A percentile compares a stretch with the other conserved stretches of the same genome.
Evolutionary conservation across 2,888 invertebrate genomes (phyloP).

Genomic region (Xanthorhoe spadicearia): DNA sequence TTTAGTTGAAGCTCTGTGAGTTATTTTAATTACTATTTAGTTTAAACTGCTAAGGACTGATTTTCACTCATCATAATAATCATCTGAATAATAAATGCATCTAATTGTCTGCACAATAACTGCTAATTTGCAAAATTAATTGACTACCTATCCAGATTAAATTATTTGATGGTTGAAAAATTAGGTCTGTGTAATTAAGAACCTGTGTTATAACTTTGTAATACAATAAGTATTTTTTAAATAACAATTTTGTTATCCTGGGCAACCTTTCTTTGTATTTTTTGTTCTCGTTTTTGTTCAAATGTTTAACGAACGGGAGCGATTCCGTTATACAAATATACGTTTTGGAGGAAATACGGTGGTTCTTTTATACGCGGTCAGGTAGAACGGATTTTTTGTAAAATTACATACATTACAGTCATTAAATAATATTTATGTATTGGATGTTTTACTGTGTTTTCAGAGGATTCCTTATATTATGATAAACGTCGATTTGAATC

Average conservation of each 20-base stretch:
- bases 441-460: neutral
- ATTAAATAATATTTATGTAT: neutral
- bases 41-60: neutral
- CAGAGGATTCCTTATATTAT: too few species aligned
- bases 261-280: slow-evolving; percentile 9
- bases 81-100: too few species aligned
- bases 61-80: neutral
- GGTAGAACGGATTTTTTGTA: slow-evolving; percentile 2
- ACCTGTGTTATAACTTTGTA: neutral
- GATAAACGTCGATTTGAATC: too few species aligned
- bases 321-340: slow-evolving; percentile 21
- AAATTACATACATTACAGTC: neutral
- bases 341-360: slow-evolving; percentile 11
- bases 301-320: slow-evolving; percentile 22
- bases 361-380: neutral
- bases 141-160: neutral
- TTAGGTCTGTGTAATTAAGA: neutral
- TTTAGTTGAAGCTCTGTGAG: slow-evolving; percentile 37
- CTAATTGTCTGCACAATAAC: neutral
- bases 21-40: slow-evolving; percentile 16
- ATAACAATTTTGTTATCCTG: neutral
- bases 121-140: neutral
- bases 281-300: slow-evolving; percentile 15
- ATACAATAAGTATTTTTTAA: neutral
- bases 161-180: neutral